Percentiles rank a stretch among this genome's conserved stretches.
phyloP scores from a whole-genome alignment of 1,140 invertebrate species.

The Drosophila aff. region DNA sequence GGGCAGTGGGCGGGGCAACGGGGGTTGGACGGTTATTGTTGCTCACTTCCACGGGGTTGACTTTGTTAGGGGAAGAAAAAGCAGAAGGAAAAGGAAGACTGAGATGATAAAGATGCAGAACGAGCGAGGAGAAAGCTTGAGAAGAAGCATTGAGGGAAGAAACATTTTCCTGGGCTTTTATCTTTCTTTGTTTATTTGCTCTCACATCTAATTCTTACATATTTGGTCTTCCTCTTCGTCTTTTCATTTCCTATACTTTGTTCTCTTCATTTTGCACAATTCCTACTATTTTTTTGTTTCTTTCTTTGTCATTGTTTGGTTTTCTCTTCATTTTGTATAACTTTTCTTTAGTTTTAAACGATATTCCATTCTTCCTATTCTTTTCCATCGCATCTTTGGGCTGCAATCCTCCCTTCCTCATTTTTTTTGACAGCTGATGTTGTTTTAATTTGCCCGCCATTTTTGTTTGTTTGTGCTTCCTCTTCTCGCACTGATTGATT shows the following conservation, averaged over 20 bases:
- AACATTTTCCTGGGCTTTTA: not conserved
- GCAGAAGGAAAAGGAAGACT: not conserved
- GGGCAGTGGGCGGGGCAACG: constrained; percentile 20
- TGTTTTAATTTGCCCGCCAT: constrained; percentile 36
- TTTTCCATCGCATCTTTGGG: not conserved
- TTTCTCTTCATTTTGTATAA: not conserved
- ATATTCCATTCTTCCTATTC: not conserved
- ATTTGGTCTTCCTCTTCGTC: not conserved
- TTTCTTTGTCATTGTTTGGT: not conserved
- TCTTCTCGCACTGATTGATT: constrained; percentile 19
- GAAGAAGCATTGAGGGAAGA: not conserved
- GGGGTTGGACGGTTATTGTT: constrained; percentile 30
- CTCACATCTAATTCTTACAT: not conserved
- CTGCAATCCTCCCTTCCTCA: no score
- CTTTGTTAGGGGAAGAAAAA: constrained; percentile 22
- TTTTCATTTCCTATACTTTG: not conserved
- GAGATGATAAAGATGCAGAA: not conserved
- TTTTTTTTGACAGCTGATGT: constrained; percentile 6
- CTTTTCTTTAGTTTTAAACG: not conserved
- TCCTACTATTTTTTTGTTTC: not conserved
- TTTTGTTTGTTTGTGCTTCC: constrained; percentile 18
- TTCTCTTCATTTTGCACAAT: not conserved
- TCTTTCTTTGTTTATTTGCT: not conserved
- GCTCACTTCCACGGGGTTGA: constrained; percentile 25
- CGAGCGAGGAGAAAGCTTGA: not conserved